Percentiles rank a stretch among this genome's conserved stretches.
Evolutionary conservation across 2,113 vertebrate genomes (phyloP).

Genomic region (Spheniscus mendiculus): DNA sequence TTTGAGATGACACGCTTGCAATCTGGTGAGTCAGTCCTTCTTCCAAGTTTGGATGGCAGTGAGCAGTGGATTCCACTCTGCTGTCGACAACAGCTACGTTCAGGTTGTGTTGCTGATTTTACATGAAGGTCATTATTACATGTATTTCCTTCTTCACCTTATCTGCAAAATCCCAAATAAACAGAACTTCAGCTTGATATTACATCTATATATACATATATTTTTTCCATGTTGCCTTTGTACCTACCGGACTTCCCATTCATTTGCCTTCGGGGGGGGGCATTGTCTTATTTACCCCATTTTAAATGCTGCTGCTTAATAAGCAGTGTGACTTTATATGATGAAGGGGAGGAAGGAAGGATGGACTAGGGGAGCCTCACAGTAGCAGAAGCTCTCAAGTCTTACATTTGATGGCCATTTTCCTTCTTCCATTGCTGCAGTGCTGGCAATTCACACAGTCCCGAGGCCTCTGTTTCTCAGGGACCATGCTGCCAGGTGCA

Average conservation of each 20-base stretch:
- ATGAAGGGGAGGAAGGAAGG: background rate
- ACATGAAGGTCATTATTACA: background rate
- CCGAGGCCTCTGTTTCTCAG: background rate
- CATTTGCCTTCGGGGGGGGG: background rate
- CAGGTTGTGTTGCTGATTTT: background rate
- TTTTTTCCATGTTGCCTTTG: background rate
- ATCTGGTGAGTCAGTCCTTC: background rate
- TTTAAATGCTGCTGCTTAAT: background rate
- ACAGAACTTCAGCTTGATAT: background rate
- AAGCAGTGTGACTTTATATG: background rate
- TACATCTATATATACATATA: background rate
- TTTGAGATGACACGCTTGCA: background rate
- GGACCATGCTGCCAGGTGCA: fast-evolving
- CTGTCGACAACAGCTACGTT: background rate
- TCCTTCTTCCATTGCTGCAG: background rate
- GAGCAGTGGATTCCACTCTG: background rate
- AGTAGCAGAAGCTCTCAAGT: background rate
- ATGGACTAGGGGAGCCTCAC: background rate
- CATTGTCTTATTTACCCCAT: background rate
- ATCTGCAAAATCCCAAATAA: background rate
- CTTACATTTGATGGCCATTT: background rate
- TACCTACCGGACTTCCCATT: background rate
- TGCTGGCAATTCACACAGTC: background rate
- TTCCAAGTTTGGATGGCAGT: background rate
- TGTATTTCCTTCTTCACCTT: background rate